phyloP scores from a whole-genome alignment of 2,113 vertebrate species.

The Lophius piscatorius region DNA sequence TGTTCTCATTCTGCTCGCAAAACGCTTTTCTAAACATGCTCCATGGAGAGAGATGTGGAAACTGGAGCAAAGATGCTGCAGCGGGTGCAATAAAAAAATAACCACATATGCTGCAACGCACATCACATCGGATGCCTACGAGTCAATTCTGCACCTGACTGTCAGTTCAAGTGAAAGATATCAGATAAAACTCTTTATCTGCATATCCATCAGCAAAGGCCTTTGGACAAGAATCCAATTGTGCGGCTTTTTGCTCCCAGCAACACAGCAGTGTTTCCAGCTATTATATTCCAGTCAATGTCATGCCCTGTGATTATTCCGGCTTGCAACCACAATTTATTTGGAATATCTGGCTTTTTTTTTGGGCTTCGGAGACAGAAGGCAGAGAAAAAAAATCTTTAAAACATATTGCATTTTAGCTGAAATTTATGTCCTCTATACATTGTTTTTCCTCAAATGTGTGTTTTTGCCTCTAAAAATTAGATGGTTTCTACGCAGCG shows the following conservation, averaged over 20 bases:
- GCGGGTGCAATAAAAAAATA: slow-evolving; percentile 41
- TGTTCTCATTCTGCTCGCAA: slow-evolving; percentile 63
- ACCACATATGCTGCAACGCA: slow-evolving; percentile 39
- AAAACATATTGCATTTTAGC: slow-evolving; percentile 48
- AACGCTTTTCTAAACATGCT: slow-evolving; percentile 57
- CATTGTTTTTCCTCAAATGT: too few relatives aligned
- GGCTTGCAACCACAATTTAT: slow-evolving; percentile 37
- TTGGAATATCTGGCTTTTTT: slow-evolving; percentile 26
- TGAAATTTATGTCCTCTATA: slow-evolving; percentile 37
- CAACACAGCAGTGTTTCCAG: slow-evolving; percentile 8
- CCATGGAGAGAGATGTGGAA: slow-evolving; percentile 51
- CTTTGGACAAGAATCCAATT: slow-evolving; percentile 45
- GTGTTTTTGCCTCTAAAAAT: too few relatives aligned
- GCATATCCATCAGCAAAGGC: slow-evolving; percentile 39
- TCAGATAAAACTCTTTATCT: slow-evolving; percentile 33
- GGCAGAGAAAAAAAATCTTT: slow-evolving; percentile 27
- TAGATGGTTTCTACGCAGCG: too few relatives aligned
- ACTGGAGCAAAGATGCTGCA: slow-evolving; percentile 69
- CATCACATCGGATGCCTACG: slow-evolving; percentile 26
- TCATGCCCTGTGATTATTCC: slow-evolving; percentile 56
- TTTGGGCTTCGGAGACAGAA: slow-evolving; percentile 42
- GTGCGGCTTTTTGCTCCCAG: slow-evolving; percentile 35
- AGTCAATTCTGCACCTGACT: slow-evolving; percentile 15
- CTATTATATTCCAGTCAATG: slow-evolving; percentile 42
- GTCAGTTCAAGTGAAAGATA: slow-evolving; percentile 5